Evolutionary conservation across 2,797 vertebrate genomes (phyloP).

Genomic region (Sebastes vulpes): DNA sequence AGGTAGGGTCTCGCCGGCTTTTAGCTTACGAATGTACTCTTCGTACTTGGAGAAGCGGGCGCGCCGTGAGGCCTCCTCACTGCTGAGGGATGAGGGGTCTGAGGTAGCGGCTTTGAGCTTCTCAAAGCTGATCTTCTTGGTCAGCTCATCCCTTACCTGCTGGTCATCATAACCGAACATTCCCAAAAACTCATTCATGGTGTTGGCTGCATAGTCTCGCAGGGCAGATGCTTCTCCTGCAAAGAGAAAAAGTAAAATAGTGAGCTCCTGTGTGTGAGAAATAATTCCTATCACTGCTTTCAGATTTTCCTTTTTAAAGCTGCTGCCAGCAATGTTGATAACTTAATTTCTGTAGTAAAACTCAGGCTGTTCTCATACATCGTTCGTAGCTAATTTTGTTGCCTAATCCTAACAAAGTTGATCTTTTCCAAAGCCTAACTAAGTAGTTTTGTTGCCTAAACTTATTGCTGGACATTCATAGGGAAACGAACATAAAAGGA

Average conservation of each 20-base stretch:
- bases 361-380: too few relatives aligned
- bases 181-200: slow-evolving; percentile 98
- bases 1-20: slow-evolving; percentile 93
- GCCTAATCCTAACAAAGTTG: too few relatives aligned
- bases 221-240: slow-evolving; percentile 93
- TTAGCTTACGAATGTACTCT: slow-evolving; percentile 98
- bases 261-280: not conserved
- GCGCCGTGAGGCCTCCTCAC: slow-evolving; percentile 92
- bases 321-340: not conserved
- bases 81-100: slow-evolving; percentile 86
- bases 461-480: too few relatives aligned
- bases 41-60: slow-evolving; percentile 98
- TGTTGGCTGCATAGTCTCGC: slow-evolving; percentile 97
- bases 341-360: too few relatives aligned
- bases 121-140: slow-evolving; percentile 97
- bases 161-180: slow-evolving; percentile 99
- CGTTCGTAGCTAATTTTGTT: too few relatives aligned
- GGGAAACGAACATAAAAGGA: too few relatives aligned
- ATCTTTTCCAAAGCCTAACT: too few relatives aligned
- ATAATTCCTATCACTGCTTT: not conserved
- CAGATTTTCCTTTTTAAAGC: not conserved
- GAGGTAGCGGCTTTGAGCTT: slow-evolving; percentile 94
- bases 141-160: slow-evolving; percentile 95
- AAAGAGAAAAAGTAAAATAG: slow-evolving; percentile 50
- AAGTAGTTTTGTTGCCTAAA: too few relatives aligned